A percentile compares a stretch with the other conserved stretches of the same genome.
These are phyloP conservation scores for Synergus laeviventris DNA, from an alignment of 2,888 invertebrate species.

Conservation along the genomic window DNA sequence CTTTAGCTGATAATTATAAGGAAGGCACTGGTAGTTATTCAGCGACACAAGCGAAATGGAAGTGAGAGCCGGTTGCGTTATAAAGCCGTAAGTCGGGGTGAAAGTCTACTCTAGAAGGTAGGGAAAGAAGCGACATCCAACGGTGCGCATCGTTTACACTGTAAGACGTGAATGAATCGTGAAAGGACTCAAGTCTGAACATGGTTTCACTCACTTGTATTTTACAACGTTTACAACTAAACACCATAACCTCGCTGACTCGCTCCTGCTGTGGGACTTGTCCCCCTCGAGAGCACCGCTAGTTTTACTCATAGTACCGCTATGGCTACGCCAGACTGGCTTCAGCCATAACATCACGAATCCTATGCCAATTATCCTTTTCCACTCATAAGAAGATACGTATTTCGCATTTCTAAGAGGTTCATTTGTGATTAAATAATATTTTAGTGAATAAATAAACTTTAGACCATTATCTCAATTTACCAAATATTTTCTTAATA, in stretches of 20 bases:
- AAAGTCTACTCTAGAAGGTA: slow-evolving; percentile 24
- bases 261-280: slow-evolving; percentile 20
- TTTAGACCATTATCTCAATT: too few relatives aligned
- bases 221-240: slow-evolving; percentile 25
- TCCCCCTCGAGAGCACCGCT: slow-evolving; percentile 46
- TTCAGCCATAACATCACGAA: background rate
- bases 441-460: too few relatives aligned
- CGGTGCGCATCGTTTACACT: slow-evolving; percentile 11
- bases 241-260: slow-evolving; percentile 23
- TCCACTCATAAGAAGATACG: background rate
- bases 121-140: slow-evolving; percentile 32
- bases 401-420: too few relatives aligned
- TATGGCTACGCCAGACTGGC: slow-evolving; percentile 51
- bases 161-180: slow-evolving; percentile 19
- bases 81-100: background rate
- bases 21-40: slow-evolving; percentile 7
- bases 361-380: background rate
- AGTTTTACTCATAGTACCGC: slow-evolving; percentile 72
- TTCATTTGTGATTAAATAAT: too few relatives aligned
- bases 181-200: slow-evolving; percentile 31
- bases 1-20: slow-evolving; percentile 8
- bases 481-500: too few relatives aligned
- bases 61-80: slow-evolving; percentile 17
- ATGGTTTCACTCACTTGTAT: slow-evolving; percentile 29
- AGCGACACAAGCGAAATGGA: slow-evolving; percentile 28